Base-by-base conservation (phyloP, 2,797 vertebrate genomes). In the Eospalax fontanierii region DNA sequence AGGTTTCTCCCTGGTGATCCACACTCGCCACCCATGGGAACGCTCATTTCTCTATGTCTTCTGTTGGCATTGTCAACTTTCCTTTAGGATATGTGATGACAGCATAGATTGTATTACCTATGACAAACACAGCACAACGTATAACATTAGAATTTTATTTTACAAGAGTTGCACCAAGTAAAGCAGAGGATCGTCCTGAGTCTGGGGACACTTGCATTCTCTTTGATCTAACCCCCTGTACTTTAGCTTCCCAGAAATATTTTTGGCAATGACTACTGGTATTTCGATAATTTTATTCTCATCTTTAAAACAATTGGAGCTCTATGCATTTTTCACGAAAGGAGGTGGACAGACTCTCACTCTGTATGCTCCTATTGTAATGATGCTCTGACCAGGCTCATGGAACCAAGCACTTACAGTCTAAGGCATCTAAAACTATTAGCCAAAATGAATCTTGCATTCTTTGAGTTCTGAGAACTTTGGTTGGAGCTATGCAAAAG, bases 271-370 rank as follows among this genome's bases (percentile, higher is more conserved):
- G 43, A 93, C 12, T 65, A 18, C 19, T 65, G 7, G 50, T 90
- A 38, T 71, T 94, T 65, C 63, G 50, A 46, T 46, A 65, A 83
- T 80, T 61, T 9, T 28, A 33, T 82, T 16, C 9, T 88, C 95
- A 87, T 94, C 35, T 38, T 94, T 75, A 61, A 93, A 82, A 35
- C 46, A 46, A 96, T 30, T 90, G 68, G 76, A 93, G 33, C 21
- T 85, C 57, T 40, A 21, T 76, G 15, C 74, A 46, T 50, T 28
- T 26, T 30, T 15, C 30, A 33, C 7, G 9, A 15, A 43, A 76
- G 74, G 28, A 46, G 26, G 50, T 33, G 43, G 28, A 50, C 28
- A 33, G 12, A 28, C 43, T 30, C 16, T 76, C 15, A 14, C 28
- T 50, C 46, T 28, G 26, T 22, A 28, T 16, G 28, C 15, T 76